Base-by-base conservation (phyloP, 2,797 vertebrate genomes). In the Rhinella marina region DNA sequence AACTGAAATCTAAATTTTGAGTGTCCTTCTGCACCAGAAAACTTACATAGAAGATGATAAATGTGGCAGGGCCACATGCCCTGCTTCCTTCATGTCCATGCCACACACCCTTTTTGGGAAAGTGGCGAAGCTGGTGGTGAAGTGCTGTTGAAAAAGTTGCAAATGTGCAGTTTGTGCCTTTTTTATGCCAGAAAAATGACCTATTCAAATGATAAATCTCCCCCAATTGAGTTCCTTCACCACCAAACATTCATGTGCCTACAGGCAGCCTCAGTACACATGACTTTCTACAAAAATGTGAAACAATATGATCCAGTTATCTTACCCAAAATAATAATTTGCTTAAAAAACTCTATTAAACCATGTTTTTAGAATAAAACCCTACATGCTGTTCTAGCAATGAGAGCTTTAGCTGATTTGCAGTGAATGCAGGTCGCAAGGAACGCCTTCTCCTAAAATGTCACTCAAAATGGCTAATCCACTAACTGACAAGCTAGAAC, bases 401-500 rank as follows among this genome's bases (percentile, higher is more conserved):
- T 8, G 3, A 66, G 21, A 9, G 29, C 32, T 66, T 66, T 25
- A 16, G 23, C 5, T 82, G 23, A 54, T 56, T 52, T 7, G 29
- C 2, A 82, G 32, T 82, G 6, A 52, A 21, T 81, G n/a, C 7
- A n/a, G 3, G 25, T 16, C 11, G 13, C 41, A 4, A 52, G 81
- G 21, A 32, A 83, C 29, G 3, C n/a, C 25, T 29, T 56, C 13
- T 19, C 17, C 29, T 21, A 25, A 72, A 66, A 56, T 72, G 27
- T 72, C 50, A 54, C 64, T 70, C 25, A 68, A 29, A 72, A 72
- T 23, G 52, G 27, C 50, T 83, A 56, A 83, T 83, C 52, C 25
- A 83, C 50, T 56, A 66, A 57, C 81, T 83, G 81, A 72, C 81
- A 83, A 29, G 50, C 25, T 75, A 17, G 17, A 61, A 75, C 21